These are phyloP conservation scores for Ypsolopha sequella DNA, from an alignment of 2,888 invertebrate genomes.

Conservation along the genomic window DNA sequence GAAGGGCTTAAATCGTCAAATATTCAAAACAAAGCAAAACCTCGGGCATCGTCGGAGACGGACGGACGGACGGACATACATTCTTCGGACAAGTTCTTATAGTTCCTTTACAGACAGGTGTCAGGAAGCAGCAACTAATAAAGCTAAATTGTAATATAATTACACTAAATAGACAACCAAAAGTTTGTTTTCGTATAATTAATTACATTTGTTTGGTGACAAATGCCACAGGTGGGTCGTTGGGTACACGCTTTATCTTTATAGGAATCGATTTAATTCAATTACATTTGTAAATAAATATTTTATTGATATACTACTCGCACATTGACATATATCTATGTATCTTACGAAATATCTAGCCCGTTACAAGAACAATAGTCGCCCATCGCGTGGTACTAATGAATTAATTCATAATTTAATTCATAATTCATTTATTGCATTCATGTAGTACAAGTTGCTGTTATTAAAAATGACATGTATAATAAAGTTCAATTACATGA, in stretches of 20 bases:
- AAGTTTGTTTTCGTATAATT: background rate
- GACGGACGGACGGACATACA: conserved; percentile 17
- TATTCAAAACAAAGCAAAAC: conserved; percentile 23
- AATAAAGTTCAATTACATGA: too few relatives aligned
- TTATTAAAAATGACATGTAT: too few relatives aligned
- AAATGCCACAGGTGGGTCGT: background rate
- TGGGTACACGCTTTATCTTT: background rate
- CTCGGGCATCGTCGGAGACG: conserved; percentile 7
- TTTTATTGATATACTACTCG: too few relatives aligned
- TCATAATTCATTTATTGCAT: too few relatives aligned
- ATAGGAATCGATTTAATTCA: too few relatives aligned
- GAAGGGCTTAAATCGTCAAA: conserved; percentile 18
- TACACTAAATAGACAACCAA: conserved; percentile 10
- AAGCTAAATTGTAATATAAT: conserved; percentile 10
- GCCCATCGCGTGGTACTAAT: too few relatives aligned
- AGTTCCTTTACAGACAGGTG: conserved; percentile 20
- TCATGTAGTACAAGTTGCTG: too few relatives aligned
- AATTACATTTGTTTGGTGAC: conserved; percentile 2
- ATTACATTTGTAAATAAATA: too few relatives aligned
- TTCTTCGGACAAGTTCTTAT: conserved; percentile 14
- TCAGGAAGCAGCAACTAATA: conserved; percentile 16
- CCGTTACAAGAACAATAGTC: too few relatives aligned
- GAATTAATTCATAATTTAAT: too few relatives aligned
- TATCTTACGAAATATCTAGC: too few relatives aligned
- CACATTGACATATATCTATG: too few relatives aligned